Base-by-base conservation (phyloP, 2,797 vertebrate genomes). In the Syngnathus rostellatus region DNA sequence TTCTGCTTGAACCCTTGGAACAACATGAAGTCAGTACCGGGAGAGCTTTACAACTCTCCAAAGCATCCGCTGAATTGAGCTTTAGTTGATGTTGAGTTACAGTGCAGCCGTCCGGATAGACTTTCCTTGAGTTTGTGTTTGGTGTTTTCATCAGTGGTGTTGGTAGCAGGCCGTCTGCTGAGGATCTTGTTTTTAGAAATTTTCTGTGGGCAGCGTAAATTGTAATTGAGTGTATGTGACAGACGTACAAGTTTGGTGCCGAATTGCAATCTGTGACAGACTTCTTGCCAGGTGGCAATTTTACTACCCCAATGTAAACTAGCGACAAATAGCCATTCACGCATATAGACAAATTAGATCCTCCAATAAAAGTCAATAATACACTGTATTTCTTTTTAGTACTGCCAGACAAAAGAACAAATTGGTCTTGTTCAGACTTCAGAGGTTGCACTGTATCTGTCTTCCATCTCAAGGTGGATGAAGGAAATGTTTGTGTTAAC, bases 401-500 rank as follows among this genome's bases (percentile, higher is more conserved):
- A 25, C 54, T 31, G 14, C 14, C 54, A 14, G 54, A 37, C 25
- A 38, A 25, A 57, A 57, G 41, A 62, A 45, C n/a, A 8, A 7
- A 62, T 25, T 17, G 14, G 31, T 31, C 31, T 31, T 43, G 16
- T 23, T 62, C 40, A 9, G 19, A 40, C 38, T 60, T 17, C 16
- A 40, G 14, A 43, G 25, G n/a, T 69, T 80, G 43, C 72, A 72
- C 50, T 10, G n/a, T 37, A 58, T 17, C 55, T 37, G 31, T 38
- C 55, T 61, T 53, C 21, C 1, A 60, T 71, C 72, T 67, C 63
- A 61, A 63, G 66, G 67, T 79, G 69, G 68, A 76, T 71, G 48
- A 68, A 63, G 69, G 75, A 71, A 74, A 62, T 62, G 41, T 62
- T 62, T 81, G 82, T 85, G 79, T 83, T 75, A 80, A 82, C 76